Evolutionary conservation across 2,113 vertebrate species (phyloP).

Genomic region (Emberiza fucata): DNA sequence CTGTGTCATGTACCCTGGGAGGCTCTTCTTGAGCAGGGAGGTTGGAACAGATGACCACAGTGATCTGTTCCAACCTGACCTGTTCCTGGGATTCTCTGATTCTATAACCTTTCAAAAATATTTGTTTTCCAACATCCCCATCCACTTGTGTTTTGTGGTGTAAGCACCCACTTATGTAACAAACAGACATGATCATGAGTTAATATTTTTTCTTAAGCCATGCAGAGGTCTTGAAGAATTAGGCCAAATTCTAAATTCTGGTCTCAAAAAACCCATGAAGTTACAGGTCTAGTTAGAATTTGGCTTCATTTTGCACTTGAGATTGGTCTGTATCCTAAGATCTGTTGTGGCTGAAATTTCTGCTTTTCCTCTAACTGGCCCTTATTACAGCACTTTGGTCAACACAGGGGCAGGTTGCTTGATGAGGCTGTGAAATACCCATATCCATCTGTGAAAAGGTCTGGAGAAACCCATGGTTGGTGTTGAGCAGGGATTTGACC

Average conservation of each 20-base stretch:
- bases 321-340: background rate
- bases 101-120: background rate
- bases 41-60: background rate
- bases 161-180: rapidly evolving
- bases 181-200: background rate
- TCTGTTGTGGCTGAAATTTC: background rate
- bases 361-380: background rate
- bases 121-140: rapidly evolving
- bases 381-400: background rate
- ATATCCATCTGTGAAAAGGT: background rate
- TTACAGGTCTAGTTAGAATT: background rate
- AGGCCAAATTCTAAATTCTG: background rate
- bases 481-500: background rate
- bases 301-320: background rate
- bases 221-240: background rate
- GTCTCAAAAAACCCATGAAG: background rate
- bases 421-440: background rate
- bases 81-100: background rate
- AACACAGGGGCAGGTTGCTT: background rate
- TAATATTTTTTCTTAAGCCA: background rate
- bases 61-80: background rate
- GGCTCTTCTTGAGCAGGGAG: background rate
- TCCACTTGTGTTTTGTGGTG: background rate
- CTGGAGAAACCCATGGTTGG: background rate
- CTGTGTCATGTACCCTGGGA: background rate